Percentiles rank a stretch among this genome's conserved stretches.
phyloP scores from a whole-genome alignment of 2,113 vertebrate genomes.

The Vimba vimba region DNA sequence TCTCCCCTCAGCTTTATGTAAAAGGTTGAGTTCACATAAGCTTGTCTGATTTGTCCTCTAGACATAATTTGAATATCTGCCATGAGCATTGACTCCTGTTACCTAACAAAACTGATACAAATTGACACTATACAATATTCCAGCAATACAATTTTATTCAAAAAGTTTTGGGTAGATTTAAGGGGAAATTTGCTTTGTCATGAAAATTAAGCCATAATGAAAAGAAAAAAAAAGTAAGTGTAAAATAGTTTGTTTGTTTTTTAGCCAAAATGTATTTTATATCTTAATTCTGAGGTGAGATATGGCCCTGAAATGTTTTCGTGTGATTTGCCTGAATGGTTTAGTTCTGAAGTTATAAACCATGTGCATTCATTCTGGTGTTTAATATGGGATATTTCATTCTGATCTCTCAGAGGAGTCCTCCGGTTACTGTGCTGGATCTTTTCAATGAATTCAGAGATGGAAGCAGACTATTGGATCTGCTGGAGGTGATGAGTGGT shows the following conservation, averaged over 20 bases:
- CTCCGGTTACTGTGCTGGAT: constrained; percentile 82
- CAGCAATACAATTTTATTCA: background rate
- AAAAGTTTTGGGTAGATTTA: background rate
- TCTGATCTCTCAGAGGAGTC: constrained; percentile 76
- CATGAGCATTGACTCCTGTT: background rate
- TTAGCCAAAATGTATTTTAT: no score
- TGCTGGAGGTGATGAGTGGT: constrained; percentile 93
- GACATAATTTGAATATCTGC: background rate
- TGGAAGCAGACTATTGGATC: constrained; percentile 88
- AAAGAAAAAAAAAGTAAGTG: no score
- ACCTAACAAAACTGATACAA: background rate
- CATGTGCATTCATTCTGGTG: background rate
- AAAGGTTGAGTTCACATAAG: constrained; percentile 5
- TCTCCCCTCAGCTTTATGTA: background rate
- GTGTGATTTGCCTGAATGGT: background rate
- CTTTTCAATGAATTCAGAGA: constrained; percentile 87
- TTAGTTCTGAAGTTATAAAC: background rate
- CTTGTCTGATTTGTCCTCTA: background rate
- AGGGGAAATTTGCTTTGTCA: background rate
- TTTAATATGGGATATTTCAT: constrained; percentile 28
- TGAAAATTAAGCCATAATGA: no score
- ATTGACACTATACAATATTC: background rate
- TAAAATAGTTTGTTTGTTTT: no score
- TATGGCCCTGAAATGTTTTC: background rate
- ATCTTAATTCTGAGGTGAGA: background rate